A percentile compares a stretch with the other conserved stretches of the same genome.
These are phyloP conservation scores for Melanotaenia trifasciata DNA, from an alignment of 2,797 vertebrate genomes.

Conservation along the genomic window DNA sequence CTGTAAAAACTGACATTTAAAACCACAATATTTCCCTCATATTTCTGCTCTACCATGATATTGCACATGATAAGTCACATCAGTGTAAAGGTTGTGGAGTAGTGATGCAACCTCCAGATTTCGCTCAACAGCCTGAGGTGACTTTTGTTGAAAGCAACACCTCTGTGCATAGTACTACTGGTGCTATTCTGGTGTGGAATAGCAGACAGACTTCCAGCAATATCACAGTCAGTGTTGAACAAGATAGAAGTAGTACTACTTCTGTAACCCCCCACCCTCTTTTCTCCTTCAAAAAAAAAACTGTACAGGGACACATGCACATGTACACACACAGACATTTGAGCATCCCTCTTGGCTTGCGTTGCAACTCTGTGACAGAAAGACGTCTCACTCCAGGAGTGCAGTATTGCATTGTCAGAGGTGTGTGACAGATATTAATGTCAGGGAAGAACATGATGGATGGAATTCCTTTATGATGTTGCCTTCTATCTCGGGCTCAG, in stretches of 20 bases:
- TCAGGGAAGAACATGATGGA: slow-evolving; percentile 78
- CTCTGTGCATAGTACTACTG: slow-evolving; percentile 42
- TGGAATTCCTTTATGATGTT: slow-evolving; percentile 80
- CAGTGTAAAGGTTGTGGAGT: slow-evolving; percentile 56
- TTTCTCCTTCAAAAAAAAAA: slow-evolving; percentile 55
- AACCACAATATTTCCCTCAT: slow-evolving; percentile 31
- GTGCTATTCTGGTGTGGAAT: slow-evolving; percentile 43
- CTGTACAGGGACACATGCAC: slow-evolving; percentile 35
- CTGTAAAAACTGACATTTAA: slow-evolving; percentile 47
- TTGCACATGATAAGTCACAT: slow-evolving; percentile 52
- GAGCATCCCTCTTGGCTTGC: slow-evolving; percentile 47
- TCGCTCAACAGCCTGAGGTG: slow-evolving; percentile 54
- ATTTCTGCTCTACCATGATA: slow-evolving; percentile 31
- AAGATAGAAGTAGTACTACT: slow-evolving; percentile 37
- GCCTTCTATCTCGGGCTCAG: slow-evolving; percentile 73
- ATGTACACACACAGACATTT: slow-evolving; percentile 18
- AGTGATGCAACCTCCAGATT: slow-evolving; percentile 48
- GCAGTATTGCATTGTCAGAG: slow-evolving; percentile 77
- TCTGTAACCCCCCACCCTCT: slow-evolving; percentile 30
- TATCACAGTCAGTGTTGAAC: slow-evolving; percentile 55
- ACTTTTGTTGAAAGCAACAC: slow-evolving; percentile 39
- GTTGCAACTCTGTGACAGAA: slow-evolving; percentile 58
- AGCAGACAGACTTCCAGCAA: slow-evolving; percentile 29
- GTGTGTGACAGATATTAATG: slow-evolving; percentile 81
- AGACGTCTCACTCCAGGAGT: slow-evolving; percentile 70